Conservation (phyloP, 2,888 invertebrate species). For the Amiota mariae region DNA sequence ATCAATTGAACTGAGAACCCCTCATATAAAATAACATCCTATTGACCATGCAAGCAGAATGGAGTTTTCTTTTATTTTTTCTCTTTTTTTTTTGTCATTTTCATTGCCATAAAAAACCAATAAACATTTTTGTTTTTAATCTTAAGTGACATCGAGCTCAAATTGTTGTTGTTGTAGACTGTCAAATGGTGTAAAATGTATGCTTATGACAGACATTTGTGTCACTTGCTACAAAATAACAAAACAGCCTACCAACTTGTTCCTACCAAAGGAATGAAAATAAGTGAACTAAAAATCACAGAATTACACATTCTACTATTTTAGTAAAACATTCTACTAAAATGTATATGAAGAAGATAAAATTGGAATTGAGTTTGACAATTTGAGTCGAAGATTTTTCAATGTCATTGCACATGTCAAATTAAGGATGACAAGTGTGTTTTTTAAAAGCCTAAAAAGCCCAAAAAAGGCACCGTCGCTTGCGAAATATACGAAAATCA, state of each 20-base stretch:
- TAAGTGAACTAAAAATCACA: too few species aligned
- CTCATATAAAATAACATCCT: too few species aligned
- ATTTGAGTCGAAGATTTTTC: conserved; percentile 55
- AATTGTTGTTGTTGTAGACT: not conserved
- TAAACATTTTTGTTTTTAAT: conserved; percentile 19
- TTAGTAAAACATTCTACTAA: too few species aligned
- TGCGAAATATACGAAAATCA: not conserved
- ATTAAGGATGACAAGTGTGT: conserved; percentile 61
- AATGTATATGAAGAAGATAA: too few species aligned
- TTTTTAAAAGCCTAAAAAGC: conserved; percentile 34
- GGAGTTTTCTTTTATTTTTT: too few species aligned
- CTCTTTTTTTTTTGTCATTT: too few species aligned
- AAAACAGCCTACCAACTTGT: not conserved
- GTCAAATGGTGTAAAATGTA: conserved; percentile 22
- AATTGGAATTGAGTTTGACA: conserved; percentile 51
- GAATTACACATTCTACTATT: too few species aligned
- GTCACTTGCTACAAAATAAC: not conserved
- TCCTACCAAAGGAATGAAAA: too few species aligned
- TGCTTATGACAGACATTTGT: conserved; percentile 22
- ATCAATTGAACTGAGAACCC: too few species aligned
- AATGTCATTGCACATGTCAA: conserved; percentile 37
- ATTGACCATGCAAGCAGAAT: too few species aligned
- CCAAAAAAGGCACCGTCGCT: not conserved
- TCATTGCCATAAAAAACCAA: not conserved
- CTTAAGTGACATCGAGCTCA: conserved; percentile 15